phyloP scores from a whole-genome alignment of 2,113 vertebrate species.

The Gila orcuttii region DNA sequence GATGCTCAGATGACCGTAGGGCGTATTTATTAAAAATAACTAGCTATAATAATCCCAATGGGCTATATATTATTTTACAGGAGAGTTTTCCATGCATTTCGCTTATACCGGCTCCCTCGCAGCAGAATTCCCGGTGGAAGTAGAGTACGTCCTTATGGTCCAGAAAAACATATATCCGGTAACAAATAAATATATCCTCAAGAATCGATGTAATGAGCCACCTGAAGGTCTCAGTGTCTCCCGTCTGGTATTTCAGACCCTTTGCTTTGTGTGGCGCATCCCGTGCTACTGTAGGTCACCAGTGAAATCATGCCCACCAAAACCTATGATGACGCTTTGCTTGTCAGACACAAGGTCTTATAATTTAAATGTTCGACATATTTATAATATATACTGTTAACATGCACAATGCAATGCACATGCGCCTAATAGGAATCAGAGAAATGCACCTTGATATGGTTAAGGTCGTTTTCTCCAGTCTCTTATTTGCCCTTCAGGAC shows the following conservation, averaged over 20 bases:
- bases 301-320: slow-evolving; percentile 46
- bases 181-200: slow-evolving; percentile 19
- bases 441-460: slow-evolving; percentile 59
- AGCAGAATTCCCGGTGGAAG: neutral
- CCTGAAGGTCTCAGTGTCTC: slow-evolving; percentile 29
- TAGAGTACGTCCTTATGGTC: slow-evolving; percentile 3
- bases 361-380: slow-evolving; percentile 29
- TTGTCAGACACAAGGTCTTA: slow-evolving; percentile 26
- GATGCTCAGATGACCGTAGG: neutral
- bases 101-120: slow-evolving; percentile 32
- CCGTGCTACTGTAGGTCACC: slow-evolving; percentile 53
- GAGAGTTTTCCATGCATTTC: slow-evolving; percentile 42
- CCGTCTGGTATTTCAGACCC: slow-evolving; percentile 43
- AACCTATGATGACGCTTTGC: slow-evolving; percentile 52
- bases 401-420: neutral
- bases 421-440: slow-evolving; percentile 30
- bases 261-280: slow-evolving; percentile 49
- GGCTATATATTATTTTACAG: neutral
- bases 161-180: neutral
- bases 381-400: slow-evolving; percentile 10
- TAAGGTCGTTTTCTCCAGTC: slow-evolving; percentile 66
- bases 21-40: neutral
- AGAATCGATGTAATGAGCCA: slow-evolving; percentile 23
- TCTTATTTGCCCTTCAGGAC: slow-evolving; percentile 74
- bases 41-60: neutral